Base-by-base conservation (phyloP, 1,140 invertebrate species). In the Drosophila nasuta region DNA sequence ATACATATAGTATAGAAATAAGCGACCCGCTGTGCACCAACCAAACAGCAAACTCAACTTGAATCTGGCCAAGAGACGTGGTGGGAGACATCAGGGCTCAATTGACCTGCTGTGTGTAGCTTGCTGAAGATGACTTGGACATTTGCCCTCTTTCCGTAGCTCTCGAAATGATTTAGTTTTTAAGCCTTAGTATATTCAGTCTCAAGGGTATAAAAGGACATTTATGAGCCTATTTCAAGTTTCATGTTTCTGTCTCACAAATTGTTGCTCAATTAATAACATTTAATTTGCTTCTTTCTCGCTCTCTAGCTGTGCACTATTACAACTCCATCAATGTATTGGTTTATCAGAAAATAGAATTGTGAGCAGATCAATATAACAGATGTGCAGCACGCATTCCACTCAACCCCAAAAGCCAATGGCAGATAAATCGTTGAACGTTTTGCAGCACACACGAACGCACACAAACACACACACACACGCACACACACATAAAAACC, bases 1-100 rank as follows among this genome's bases (percentile, higher is more conserved):
- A 77, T 70, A 64, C 70, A 83, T 17, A 58, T 41, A 62, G 5
- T 41, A 63, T 33, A 56, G 28, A 68, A 74, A 46, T 20, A 57
- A 25, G 46, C 54, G 30, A 46, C 60, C 67, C 59, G 54, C 33
- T 71, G 73, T 17, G 45, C 35, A 41, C n/a, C 30, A 46, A 46
- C 33, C 28, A 56, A 25, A 6, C 52, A 15, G 13, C 28, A 28
- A 68, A 30, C 28, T 41, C 35, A 33, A 6, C 49, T 4, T 41
- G 45, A 7, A 60, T 25, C 20, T 25, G 20, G 20, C 20, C 20
- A 25, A 25, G 20, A 25, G 20, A 25, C 20, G 20, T 25, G 20
- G 20, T 38, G 15, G 43, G 20, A 35, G 25, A 25, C 20, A 25
- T 25, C 28, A 20, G 17, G 38, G 7, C 73, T 64, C 28, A 57